Conservation (phyloP, 2,888 invertebrate species). For the Epinotia bilunana region DNA sequence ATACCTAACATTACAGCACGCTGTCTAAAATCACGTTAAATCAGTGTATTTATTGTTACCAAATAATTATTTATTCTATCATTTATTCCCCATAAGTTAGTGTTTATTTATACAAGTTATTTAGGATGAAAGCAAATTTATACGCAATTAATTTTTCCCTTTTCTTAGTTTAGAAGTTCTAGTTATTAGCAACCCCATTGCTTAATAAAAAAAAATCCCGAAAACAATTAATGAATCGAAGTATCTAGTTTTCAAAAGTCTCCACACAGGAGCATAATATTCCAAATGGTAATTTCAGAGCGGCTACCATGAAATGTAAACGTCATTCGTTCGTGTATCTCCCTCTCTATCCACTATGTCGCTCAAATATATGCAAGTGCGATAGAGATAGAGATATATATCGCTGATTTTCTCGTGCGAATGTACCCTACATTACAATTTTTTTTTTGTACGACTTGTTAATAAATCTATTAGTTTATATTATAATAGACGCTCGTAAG, state of each 20-base stretch:
- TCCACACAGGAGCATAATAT: neutral
- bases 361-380: too few relatives aligned
- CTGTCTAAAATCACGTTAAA: conserved; percentile 23
- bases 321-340: too few relatives aligned
- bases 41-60: conserved; percentile 70
- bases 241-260: neutral
- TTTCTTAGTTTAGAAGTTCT: neutral
- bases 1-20: conserved; percentile 13
- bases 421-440: neutral
- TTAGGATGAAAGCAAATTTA: neutral
- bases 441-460: neutral
- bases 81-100: conserved; percentile 48
- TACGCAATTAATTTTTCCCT: neutral
- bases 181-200: neutral
- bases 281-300: too few relatives aligned
- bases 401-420: neutral
- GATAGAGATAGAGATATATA: too few relatives aligned
- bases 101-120: conserved; percentile 38
- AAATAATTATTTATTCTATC: conserved; percentile 59
- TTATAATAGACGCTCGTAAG: conserved; percentile 65
- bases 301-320: too few relatives aligned
- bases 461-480: conserved; percentile 55
- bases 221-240: neutral
- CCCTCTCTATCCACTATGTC: too few relatives aligned
- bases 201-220: neutral